These are phyloP conservation scores for Eunapius fragilis DNA, from an alignment of 37 sponge, comb jelly and placozoan species.

Conservation along the genomic window DNA sequence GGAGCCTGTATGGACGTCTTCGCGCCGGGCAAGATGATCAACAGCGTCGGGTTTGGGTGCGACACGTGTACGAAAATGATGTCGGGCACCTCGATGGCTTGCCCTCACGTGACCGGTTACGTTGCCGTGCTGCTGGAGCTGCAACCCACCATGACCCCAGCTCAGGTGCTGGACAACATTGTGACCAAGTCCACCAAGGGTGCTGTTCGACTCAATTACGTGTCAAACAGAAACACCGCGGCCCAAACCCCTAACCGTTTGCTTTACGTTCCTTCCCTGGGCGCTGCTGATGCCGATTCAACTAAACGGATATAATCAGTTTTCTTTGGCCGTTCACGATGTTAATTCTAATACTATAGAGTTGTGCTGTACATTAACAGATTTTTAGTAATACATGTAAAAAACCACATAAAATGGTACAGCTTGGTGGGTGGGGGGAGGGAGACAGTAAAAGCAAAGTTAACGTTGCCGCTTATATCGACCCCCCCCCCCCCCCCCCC, in stretches of 20 bases:
- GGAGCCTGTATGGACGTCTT: conserved; percentile 70
- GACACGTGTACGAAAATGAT: conserved; percentile 56
- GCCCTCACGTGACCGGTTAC: conserved; percentile 76
- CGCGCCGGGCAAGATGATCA: conserved; percentile 67
- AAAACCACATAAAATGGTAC: too few relatives aligned
- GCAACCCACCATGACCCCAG: conserved; percentile 19
- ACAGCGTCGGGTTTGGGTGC: conserved; percentile 53
- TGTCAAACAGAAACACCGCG: not conserved
- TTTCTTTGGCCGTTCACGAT: too few relatives aligned
- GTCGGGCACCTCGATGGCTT: conserved; percentile 84
- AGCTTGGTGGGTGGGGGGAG: too few relatives aligned
- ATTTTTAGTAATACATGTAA: not conserved
- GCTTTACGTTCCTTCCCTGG: conserved; percentile 43
- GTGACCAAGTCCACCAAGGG: conserved; percentile 48
- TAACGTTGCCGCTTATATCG: too few relatives aligned
- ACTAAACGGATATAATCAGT: not conserved
- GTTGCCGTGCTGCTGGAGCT: conserved; percentile 59
- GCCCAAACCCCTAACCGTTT: conserved; percentile 58
- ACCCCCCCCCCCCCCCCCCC: too few relatives aligned
- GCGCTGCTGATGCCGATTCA: conserved; percentile 9
- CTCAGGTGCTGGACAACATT: conserved; percentile 48
- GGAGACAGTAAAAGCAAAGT: too few relatives aligned
- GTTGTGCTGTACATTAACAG: too few relatives aligned
- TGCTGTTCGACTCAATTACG: conserved; percentile 6
- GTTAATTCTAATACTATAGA: not conserved